Evolutionary conservation across 37 sponge, comb jelly and placozoan species (phyloP).

Genomic region (Agelas oroides): DNA sequence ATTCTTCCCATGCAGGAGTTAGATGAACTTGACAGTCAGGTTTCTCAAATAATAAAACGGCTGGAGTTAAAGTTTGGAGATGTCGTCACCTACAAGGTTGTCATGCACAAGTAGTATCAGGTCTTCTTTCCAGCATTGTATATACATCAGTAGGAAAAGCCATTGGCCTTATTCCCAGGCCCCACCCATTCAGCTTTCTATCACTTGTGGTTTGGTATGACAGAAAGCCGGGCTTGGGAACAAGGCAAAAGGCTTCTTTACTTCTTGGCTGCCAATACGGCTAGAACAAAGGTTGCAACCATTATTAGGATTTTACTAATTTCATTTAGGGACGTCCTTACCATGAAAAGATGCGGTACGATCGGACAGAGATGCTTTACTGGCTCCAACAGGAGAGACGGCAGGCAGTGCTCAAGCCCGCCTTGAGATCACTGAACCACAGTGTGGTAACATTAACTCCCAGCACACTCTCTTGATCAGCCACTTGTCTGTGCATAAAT

Average conservation of each 20-base stretch:
- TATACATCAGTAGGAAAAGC: no score
- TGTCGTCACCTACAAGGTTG: constrained; percentile 63
- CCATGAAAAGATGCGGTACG: constrained; percentile 84
- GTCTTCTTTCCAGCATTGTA: no score
- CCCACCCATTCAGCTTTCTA: no score
- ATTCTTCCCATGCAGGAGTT: constrained; percentile 46
- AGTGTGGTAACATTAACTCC: background rate
- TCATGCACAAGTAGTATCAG: no score
- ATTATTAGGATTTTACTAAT: background rate
- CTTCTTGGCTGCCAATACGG: background rate
- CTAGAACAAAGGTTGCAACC: background rate
- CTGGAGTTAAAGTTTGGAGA: constrained; percentile 47
- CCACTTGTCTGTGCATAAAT: background rate
- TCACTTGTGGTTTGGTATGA: background rate
- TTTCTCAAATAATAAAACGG: constrained; percentile 18
- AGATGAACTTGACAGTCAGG: constrained; percentile 35
- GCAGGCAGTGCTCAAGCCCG: constrained; percentile 36
- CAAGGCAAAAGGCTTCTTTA: background rate
- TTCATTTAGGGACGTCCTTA: constrained; percentile 81
- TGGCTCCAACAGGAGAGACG: constrained; percentile 91
- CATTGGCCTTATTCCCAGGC: no score
- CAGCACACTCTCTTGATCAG: background rate
- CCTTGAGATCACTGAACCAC: constrained; percentile 10
- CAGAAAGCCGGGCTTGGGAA: background rate
- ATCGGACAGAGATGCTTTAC: constrained; percentile 93